Conservation (phyloP, 2,888 invertebrate genomes). For the Stenurella melanura region DNA sequence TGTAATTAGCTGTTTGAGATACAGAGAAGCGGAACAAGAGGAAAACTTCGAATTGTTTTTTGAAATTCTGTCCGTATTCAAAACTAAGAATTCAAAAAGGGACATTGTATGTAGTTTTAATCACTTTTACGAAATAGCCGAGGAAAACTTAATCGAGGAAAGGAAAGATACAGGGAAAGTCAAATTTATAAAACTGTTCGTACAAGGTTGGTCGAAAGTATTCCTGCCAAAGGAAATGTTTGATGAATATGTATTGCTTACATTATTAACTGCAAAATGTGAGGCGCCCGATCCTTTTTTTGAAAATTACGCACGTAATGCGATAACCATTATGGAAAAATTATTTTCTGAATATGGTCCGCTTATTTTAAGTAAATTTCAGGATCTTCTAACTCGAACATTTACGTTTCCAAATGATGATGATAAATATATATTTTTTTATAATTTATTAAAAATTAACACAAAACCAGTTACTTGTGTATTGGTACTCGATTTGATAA, state of each 20-base stretch:
- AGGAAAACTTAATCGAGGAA: not conserved
- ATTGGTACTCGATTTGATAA: not conserved
- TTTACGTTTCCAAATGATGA: not conserved
- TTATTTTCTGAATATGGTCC: not conserved
- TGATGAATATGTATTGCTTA: not conserved
- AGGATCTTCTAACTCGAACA: not conserved
- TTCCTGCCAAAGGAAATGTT: not conserved
- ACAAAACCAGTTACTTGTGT: not conserved
- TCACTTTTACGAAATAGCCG: not conserved
- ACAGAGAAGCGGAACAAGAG: not conserved
- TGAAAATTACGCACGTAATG: not conserved
- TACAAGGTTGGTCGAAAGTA: not conserved
- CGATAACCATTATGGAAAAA: not conserved
- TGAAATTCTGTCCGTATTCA: not conserved
- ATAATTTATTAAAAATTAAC: not conserved
- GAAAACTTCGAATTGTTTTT: not conserved
- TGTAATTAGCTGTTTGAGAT: not conserved
- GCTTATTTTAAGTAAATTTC: not conserved
- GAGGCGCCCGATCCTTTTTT: not conserved
- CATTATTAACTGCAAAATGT: not conserved
- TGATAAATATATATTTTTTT: not conserved
- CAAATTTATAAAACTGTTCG: not conserved
- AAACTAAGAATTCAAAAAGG: not conserved
- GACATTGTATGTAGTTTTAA: not conserved
- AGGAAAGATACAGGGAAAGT: not conserved